Evolutionary conservation across 2,113 vertebrate species (phyloP), one percentile per base, ranked within the genome.

Genomic region (Scortum barcoo): DNA sequence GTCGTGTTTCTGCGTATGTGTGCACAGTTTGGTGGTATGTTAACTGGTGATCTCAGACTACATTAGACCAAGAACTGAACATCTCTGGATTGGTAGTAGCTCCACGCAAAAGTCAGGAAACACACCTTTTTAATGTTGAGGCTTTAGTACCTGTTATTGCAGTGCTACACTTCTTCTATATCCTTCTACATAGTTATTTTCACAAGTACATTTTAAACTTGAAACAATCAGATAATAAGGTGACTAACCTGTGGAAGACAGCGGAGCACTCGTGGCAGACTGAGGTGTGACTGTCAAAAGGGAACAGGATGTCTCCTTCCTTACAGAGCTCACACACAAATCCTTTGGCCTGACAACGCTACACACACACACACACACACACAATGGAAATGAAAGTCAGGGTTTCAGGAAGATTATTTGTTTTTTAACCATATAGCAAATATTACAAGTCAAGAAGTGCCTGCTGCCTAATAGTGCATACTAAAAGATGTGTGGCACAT

Each of bases 321-420:
- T 97, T 97, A 92, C 98, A 99, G 83, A 99, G 96, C 90, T 99
- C 98, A n/a, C 98, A 99, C 74, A 99, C 97, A 0, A 99, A 99
- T 57, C 98, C 98, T 91, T 99, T 99, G 30, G 98, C 98, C 89
- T 99, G 98, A 92, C 98, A 99, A 48, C 97, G 95, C 98, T 99
- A 80, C 13, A 74, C 2, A 79, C 2, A 72, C 20, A 81, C 3
- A 62, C 4, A 58, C 12, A 65, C 14, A 66, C 16, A 72, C 66
- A 72, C 38, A 75, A 63, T 3, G 14, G 13, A 20, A 46, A 9
- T 66, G 26, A 57, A 80, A 33, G 12, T 54, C 13, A 71, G 33
- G 13, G 17, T 65, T 80, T 72, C 3, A 26, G 16, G 2, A 16
- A 12, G 9, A 13, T 12, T 1, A 22, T 20, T 24, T 3, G 0